These are phyloP conservation scores for Spodoptera picta DNA, from an alignment of 2,888 invertebrate species.

Conservation along the genomic window DNA sequence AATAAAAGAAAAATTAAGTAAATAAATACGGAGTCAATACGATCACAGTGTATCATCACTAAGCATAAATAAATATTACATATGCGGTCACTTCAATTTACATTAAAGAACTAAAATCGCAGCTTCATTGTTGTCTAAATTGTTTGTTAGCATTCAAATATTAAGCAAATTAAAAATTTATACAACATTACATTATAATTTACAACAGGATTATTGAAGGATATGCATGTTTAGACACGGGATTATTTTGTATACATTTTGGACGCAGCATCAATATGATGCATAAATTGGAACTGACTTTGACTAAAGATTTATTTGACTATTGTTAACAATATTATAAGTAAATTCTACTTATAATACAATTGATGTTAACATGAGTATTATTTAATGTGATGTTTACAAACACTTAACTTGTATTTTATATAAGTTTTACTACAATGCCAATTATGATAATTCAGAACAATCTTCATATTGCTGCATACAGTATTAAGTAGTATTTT, in stretches of 20 bases:
- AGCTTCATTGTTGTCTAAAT: conserved; percentile 31
- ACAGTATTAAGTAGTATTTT: too few species aligned
- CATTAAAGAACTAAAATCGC: conserved; percentile 29
- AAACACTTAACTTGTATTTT: too few species aligned
- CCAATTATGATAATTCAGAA: too few species aligned
- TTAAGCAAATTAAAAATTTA: not conserved
- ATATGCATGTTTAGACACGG: conserved; percentile 13
- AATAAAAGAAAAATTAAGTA: conserved; percentile 21
- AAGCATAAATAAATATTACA: conserved; percentile 25
- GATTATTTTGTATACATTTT: conserved; percentile 4
- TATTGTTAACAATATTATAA: too few species aligned
- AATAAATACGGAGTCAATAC: not conserved
- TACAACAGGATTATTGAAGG: conserved; percentile 12
- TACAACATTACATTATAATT: conserved; percentile 4
- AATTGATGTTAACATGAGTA: too few species aligned
- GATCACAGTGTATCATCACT: conserved; percentile 13
- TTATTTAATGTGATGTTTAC: too few species aligned
- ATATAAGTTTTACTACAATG: too few species aligned
- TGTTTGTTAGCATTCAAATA: conserved; percentile 38
- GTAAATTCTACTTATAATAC: too few species aligned
- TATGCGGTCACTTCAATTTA: conserved; percentile 5
- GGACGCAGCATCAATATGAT: conserved; percentile 46
- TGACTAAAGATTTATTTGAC: too few species aligned
- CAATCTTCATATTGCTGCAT: too few species aligned
- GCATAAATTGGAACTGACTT: conserved; percentile 21